Percentiles rank a stretch among this genome's conserved stretches.
phyloP scores from a whole-genome alignment of 2,113 vertebrate genomes.

The Centropus bengalensis region DNA sequence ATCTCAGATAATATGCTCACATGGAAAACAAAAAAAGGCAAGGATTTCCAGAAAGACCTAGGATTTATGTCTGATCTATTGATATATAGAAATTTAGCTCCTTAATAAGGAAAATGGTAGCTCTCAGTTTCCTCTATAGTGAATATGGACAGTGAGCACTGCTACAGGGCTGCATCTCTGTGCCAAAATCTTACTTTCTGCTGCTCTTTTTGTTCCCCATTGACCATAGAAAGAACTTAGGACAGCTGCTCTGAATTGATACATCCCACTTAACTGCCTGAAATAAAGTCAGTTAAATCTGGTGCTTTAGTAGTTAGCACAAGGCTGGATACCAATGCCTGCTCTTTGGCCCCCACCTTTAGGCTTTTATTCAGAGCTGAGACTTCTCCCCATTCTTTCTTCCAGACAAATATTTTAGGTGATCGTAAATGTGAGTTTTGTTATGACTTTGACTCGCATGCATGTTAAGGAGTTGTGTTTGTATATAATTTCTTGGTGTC shows the following conservation, averaged over 20 bases:
- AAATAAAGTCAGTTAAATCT: background rate
- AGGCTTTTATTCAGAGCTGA: background rate
- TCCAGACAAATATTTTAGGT: background rate
- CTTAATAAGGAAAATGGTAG: background rate
- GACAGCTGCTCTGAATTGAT: background rate
- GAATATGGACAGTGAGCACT: background rate
- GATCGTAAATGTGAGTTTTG: background rate
- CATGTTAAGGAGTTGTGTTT: background rate
- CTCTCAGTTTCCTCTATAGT: background rate
- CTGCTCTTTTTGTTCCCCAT: rapidly evolving
- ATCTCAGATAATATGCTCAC: background rate
- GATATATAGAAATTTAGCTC: background rate
- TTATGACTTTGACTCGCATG: background rate
- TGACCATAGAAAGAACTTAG: background rate
- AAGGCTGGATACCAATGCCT: background rate
- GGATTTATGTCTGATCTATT: background rate
- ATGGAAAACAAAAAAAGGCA: background rate
- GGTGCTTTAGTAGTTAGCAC: background rate
- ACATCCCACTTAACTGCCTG: background rate
- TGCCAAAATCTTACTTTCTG: background rate
- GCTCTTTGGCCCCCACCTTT: background rate
- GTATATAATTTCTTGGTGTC: background rate
- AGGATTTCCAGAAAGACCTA: background rate
- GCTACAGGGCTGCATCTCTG: background rate
- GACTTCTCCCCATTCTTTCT: background rate